These are phyloP conservation scores for Acrocephalus scirpaceus DNA, from an alignment of 2,797 vertebrate species.

Conservation along the genomic window DNA sequence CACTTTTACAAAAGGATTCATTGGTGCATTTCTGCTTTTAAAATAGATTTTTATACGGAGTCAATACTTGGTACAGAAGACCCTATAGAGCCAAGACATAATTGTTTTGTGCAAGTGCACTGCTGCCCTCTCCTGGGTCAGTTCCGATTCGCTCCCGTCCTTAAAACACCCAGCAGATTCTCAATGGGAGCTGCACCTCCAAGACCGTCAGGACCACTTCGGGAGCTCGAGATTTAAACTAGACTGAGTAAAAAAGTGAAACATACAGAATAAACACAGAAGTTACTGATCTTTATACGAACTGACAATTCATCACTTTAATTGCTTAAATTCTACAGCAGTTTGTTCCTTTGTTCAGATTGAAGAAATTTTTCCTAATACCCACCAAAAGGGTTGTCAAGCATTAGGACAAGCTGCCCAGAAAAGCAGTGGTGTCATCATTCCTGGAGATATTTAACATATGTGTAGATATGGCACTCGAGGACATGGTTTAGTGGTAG, in stretches of 20 bases:
- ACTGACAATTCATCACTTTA: not conserved
- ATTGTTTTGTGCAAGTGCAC: not conserved
- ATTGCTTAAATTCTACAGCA: not conserved
- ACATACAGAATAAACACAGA: not conserved
- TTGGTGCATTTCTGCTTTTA: not conserved
- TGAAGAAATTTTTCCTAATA: not conserved
- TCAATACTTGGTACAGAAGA: not conserved
- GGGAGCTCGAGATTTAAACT: not conserved
- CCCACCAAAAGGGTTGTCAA: not conserved
- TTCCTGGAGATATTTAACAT: not conserved
- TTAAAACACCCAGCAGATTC: not conserved
- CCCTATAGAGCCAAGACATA: not conserved
- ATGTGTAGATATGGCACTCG: not conserved
- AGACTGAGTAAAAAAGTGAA: not conserved
- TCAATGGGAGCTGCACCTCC: not conserved
- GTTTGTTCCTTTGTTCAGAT: not conserved
- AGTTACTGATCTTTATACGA: not conserved
- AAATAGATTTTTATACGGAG: conserved; percentile 19
- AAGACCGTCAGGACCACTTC: not conserved
- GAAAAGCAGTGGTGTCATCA: not conserved
- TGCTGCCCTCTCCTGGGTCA: conserved; percentile 54
- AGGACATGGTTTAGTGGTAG: not conserved
- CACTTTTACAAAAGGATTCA: not conserved
- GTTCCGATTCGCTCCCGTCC: not conserved
- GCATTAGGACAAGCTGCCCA: not conserved